Percentiles rank a stretch among this genome's conserved stretches.
These are phyloP conservation scores for Heliopora coerulea DNA, from an alignment of 92 coral and sea anemone genomes.

Conservation along the genomic window DNA sequence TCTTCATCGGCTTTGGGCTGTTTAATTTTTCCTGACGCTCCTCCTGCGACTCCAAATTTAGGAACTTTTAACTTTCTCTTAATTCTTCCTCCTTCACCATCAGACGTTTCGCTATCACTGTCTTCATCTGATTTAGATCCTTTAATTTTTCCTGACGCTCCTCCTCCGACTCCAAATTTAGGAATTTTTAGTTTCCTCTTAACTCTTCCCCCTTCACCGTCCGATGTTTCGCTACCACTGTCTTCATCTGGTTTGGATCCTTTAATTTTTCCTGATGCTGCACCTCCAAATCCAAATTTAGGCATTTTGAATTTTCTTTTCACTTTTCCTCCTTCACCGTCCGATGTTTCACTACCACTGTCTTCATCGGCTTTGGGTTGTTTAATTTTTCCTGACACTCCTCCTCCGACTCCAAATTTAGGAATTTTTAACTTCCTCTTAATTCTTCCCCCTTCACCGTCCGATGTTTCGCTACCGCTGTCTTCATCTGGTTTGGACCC, in stretches of 20 bases:
- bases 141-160: not conserved
- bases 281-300: constrained; percentile 18
- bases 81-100: not conserved
- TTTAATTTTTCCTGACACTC: constrained; percentile 3
- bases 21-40: not conserved
- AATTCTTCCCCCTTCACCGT: constrained; percentile 28
- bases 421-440: constrained; percentile 24
- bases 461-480: constrained; percentile 29
- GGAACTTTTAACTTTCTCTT: not conserved
- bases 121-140: no score
- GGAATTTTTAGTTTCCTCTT: constrained; percentile 26
- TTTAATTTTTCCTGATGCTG: constrained; percentile 1
- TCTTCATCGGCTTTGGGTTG: constrained; percentile 16
- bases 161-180: not conserved
- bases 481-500: constrained; percentile 11
- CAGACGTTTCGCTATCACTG: no score
- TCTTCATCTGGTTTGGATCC: constrained; percentile 30
- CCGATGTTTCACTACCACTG: constrained; percentile 39
- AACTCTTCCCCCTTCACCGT: constrained; percentile 36
- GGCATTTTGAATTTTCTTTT: constrained; percentile 19
- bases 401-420: constrained; percentile 5
- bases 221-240: constrained; percentile 39
- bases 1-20: not conserved
- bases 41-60: not conserved
- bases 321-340: constrained; percentile 34